Evolutionary conservation across 2,113 vertebrate species (phyloP).

Genomic region (Trochalopteron elliotii): DNA sequence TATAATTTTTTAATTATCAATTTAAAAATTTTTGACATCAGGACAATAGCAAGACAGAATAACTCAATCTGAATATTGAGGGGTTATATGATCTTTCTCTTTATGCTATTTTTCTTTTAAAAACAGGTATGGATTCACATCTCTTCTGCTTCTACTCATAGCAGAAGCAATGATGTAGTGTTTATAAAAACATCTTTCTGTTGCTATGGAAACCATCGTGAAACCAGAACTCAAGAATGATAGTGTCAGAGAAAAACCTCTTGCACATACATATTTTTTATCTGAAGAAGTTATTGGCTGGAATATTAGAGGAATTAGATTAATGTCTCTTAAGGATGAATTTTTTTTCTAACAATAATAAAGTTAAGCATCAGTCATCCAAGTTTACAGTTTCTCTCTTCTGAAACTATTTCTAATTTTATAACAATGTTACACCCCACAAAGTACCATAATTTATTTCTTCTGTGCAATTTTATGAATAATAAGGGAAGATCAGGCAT

Average conservation of each 20-base stretch:
- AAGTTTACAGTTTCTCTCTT: not conserved
- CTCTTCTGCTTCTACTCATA: not conserved
- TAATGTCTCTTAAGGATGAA: not conserved
- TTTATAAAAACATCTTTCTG: not conserved
- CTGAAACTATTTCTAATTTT: not conserved
- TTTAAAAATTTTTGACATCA: not conserved
- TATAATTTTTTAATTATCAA: not conserved
- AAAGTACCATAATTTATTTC: not conserved
- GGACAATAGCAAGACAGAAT: not conserved
- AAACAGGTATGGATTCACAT: not conserved
- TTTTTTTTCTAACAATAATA: not conserved
- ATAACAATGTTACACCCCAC: accelerated
- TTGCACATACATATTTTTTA: not conserved
- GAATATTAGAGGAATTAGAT: not conserved
- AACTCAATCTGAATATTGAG: not conserved
- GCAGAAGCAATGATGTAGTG: not conserved
- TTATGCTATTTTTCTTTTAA: not conserved
- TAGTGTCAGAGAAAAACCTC: not conserved
- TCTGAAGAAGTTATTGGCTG: not conserved
- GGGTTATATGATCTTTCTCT: not conserved
- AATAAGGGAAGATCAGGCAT: not conserved
- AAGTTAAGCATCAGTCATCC: not conserved
- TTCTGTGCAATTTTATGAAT: not conserved
- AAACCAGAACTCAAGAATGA: not conserved
- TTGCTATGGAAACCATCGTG: not conserved